Evolutionary conservation across 2,888 invertebrate genomes (phyloP), one percentile per base, ranked within the genome.

Genomic region (Tridacna gigas): DNA sequence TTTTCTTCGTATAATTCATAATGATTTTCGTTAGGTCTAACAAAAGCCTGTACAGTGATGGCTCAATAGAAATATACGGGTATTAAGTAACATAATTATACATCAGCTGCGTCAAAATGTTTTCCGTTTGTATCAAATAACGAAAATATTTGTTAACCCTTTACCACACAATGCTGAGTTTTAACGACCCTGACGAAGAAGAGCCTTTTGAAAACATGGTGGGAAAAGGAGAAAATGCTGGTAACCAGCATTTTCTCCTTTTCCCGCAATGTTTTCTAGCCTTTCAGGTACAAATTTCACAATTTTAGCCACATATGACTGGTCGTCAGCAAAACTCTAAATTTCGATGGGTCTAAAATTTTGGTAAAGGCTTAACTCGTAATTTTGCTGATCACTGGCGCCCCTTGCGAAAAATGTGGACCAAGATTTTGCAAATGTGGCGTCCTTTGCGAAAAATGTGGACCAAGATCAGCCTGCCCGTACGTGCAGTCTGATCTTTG

Each of bases 91-190:
- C 71, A 47, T 71, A 71, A 71, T 71, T 71, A 71, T 26, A 71
- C 12, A 48, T 13, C 51, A 22, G 71, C 11, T 18, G 48, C 51
- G 51, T 47, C 71, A 71, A 51, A 71, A 25, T 47, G 22, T 71
- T 71, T 71, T 15, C 48, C 12, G 25, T 26, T 71, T 71, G 71
- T 71, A 71, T 71, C 71, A n/a, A 22, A 51, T 71, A 77, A 73
- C 77, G 66, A n/a, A 56, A 3, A 56, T 56, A 3, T 9, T 56
- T 20, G 15, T 56, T 56, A 3, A 56, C 56, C 56, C 25, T 63
- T 63, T 63, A 13, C 22, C 25, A 63, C 56, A 5, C 2, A 9
- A 20, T 2, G 56, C 18, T 9, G 20, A 20, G 56, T n/a, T 56
- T 56, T 56, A n/a, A 56, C n/a, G 2, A 56, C 56, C 2, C 7